phyloP scores from a whole-genome alignment of 2,888 invertebrate species.

The Metopia argyrocephala region DNA sequence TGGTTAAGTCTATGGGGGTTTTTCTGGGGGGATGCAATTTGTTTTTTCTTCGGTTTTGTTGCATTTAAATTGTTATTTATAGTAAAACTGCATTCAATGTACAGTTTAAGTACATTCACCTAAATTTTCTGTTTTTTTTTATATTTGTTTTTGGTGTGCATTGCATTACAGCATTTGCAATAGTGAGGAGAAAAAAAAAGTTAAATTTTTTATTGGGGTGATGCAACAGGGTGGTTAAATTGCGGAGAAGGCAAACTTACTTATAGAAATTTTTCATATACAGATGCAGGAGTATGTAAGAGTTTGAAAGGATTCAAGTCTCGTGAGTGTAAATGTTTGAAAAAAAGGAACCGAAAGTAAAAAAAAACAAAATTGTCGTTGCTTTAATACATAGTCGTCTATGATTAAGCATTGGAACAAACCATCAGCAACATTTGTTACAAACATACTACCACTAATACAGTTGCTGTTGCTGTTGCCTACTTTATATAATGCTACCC shows the following conservation, averaged over 20 bases:
- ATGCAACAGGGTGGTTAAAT: background rate
- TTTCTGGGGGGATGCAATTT: constrained; percentile 4
- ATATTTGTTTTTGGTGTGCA: background rate
- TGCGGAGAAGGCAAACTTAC: background rate
- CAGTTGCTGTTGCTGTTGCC: background rate
- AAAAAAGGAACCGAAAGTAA: too few relatives aligned
- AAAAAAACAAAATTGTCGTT: constrained; percentile 46
- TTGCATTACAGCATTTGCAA: background rate
- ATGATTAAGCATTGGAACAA: constrained; percentile 40
- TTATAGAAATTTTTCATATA: background rate
- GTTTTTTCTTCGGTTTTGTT: background rate
- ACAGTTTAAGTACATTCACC: constrained; percentile 64
- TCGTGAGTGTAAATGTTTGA: constrained; percentile 42
- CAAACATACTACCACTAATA: background rate
- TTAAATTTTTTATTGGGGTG: background rate
- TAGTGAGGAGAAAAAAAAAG: background rate
- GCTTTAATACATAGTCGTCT: constrained; percentile 1
- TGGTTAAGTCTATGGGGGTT: background rate
- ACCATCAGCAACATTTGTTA: constrained; percentile 58
- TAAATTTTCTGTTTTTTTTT: constrained; percentile 32
- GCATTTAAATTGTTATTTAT: constrained; percentile 50
- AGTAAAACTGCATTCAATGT: constrained; percentile 59
- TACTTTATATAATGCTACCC: background rate
- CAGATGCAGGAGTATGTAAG: background rate
- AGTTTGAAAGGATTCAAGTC: constrained; percentile 11